Conservation (phyloP, 2,888 invertebrate genomes). For the Ophonus ardosiacus region DNA sequence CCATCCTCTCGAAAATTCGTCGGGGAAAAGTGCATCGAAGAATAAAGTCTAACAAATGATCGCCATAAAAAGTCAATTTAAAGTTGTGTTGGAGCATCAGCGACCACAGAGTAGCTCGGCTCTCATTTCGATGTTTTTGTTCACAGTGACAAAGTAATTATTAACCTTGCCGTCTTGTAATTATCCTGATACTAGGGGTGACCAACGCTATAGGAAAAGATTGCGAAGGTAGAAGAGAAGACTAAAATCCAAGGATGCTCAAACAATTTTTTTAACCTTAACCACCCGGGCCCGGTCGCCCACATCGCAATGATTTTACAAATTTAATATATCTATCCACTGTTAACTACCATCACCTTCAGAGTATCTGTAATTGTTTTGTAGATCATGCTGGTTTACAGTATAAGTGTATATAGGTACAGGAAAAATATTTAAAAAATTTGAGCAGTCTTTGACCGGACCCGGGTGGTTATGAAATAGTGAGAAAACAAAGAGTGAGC, state of each 20-base stretch:
- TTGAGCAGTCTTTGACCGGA: too few species aligned
- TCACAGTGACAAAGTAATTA: conserved; percentile 70
- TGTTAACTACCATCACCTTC: too few species aligned
- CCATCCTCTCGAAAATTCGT: neutral
- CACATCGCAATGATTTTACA: too few species aligned
- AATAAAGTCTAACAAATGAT: conserved; percentile 65
- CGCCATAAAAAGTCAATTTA: conserved; percentile 66
- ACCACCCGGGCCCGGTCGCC: too few species aligned
- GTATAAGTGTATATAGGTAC: too few species aligned
- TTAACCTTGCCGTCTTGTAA: conserved; percentile 69
- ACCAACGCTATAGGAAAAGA: neutral
- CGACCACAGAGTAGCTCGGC: conserved; percentile 17
- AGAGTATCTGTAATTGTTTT: too few species aligned
- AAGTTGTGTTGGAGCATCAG: conserved; percentile 53
- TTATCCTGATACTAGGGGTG: conserved; percentile 59
- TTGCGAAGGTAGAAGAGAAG: neutral
- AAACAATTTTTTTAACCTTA: neutral
- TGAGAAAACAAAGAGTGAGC: too few species aligned
- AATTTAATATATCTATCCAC: too few species aligned
- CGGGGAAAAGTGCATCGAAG: conserved; percentile 37
- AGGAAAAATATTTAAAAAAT: too few species aligned
- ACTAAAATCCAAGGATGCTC: neutral
- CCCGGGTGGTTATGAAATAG: too few species aligned
- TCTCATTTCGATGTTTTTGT: conserved; percentile 54
- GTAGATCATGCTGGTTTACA: too few species aligned